A percentile compares a stretch with the other conserved stretches of the same genome.
Evolutionary conservation across 2,888 invertebrate genomes (phyloP).

Genomic region (Sphaeridia pumilis): DNA sequence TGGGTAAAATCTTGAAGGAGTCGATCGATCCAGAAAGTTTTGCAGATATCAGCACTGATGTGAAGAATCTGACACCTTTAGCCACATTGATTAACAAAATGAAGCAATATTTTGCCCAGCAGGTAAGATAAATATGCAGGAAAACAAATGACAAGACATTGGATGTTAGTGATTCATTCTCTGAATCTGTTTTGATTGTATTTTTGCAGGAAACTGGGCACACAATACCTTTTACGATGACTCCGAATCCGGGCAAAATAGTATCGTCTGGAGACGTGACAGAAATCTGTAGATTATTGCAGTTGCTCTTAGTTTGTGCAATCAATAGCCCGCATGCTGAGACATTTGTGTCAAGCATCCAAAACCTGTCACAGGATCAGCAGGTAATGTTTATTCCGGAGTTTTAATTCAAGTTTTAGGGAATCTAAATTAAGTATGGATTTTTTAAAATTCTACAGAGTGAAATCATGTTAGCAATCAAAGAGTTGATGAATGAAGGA

Average conservation of each 20-base stretch:
- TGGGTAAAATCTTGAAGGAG: constrained; percentile 28
- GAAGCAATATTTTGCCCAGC: constrained; percentile 32
- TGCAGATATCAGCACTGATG: constrained; percentile 22
- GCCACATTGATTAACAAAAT: constrained; percentile 31
- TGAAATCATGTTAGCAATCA: constrained; percentile 89
- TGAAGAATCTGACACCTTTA: constrained; percentile 25
- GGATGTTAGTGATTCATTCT: too few species aligned
- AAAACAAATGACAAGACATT: too few species aligned
- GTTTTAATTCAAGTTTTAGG: background rate
- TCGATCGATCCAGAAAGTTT: constrained; percentile 31
- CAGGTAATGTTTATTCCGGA: constrained; percentile 43
- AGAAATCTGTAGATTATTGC: constrained; percentile 75
- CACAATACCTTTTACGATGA: constrained; percentile 23
- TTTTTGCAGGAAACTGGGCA: constrained; percentile 24
- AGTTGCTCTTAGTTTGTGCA: constrained; percentile 85
- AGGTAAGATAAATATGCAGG: constrained; percentile 18
- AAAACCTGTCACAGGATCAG: constrained; percentile 80
- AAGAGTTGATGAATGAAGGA: constrained; percentile 45
- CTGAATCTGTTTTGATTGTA: background rate
- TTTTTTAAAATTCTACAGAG: constrained; percentile 40
- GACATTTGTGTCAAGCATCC: constrained; percentile 81
- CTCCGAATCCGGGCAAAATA: constrained; percentile 30
- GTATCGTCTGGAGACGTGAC: constrained; percentile 46
- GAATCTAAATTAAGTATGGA: background rate
- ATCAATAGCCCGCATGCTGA: constrained; percentile 58